Percentiles rank a stretch among this genome's conserved stretches.
Conservation (phyloP, 2,113 vertebrate species). For the Labeo rohita region DNA sequence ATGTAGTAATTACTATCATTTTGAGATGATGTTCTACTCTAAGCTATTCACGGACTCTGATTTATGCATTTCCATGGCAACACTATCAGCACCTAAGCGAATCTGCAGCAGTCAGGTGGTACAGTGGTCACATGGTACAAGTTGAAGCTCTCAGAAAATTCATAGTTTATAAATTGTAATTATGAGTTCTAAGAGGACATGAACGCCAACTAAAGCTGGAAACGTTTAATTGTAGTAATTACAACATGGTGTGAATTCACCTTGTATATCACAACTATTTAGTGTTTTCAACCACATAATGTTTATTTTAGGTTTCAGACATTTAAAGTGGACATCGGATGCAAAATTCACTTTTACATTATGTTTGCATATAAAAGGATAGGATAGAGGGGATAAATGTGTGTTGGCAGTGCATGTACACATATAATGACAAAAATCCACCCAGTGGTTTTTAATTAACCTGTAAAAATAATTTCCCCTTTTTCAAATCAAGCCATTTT, state of each 20-base stretch:
- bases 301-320: background rate
- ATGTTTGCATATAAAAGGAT: too few relatives aligned
- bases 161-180: background rate
- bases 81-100: background rate
- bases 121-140: too few relatives aligned
- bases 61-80: background rate
- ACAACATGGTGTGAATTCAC: background rate
- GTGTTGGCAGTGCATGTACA: too few relatives aligned
- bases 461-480: too few relatives aligned
- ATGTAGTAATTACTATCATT: background rate
- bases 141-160: background rate
- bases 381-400: too few relatives aligned
- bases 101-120: background rate
- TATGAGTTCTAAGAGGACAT: background rate
- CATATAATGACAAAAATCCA: too few relatives aligned
- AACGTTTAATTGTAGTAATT: too few relatives aligned
- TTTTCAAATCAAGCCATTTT: too few relatives aligned
- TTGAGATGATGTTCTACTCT: background rate
- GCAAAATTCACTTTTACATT: too few relatives aligned
- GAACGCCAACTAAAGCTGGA: too few relatives aligned
- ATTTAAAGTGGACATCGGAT: background rate
- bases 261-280: background rate
- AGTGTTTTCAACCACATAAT: background rate
- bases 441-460: too few relatives aligned
- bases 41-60: background rate